Conservation (phyloP, 2,113 vertebrate species). For the Dromiciops gliroides region DNA sequence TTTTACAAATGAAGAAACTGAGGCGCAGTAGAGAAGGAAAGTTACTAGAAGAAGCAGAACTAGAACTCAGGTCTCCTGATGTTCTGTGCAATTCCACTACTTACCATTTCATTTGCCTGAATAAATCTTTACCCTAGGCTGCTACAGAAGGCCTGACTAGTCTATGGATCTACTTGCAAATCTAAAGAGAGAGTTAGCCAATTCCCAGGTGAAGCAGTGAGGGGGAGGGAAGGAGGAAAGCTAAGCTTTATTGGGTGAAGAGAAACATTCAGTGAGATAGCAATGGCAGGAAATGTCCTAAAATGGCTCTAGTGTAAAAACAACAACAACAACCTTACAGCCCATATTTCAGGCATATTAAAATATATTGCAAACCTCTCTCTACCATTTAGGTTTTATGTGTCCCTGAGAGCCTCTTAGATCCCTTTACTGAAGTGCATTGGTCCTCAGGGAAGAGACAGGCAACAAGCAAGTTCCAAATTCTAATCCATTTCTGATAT, state of each 20-base stretch:
- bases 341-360: constrained; percentile 32
- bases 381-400: neutral
- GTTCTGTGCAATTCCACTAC: too few relatives aligned
- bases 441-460: constrained; percentile 13
- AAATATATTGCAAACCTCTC: constrained; percentile 16
- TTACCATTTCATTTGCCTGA: fast-evolving
- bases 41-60: neutral
- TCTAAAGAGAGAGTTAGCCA: neutral
- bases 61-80: neutral
- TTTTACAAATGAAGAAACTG: constrained; percentile 1
- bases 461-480: neutral
- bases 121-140: neutral
- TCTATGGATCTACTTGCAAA: neutral
- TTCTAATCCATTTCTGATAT: neutral
- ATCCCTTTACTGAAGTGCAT: constrained; percentile 13
- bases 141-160: neutral
- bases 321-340: constrained; percentile 33
- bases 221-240: neutral
- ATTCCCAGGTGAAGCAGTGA: neutral
- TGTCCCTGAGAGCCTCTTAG: neutral
- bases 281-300: constrained; percentile 43
- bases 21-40: neutral
- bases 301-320: constrained; percentile 40
- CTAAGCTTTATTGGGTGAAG: neutral
- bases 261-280: constrained; percentile 2